A percentile compares a stretch with the other conserved stretches of the same genome.
Conservation (phyloP, 2,888 invertebrate genomes). For the Laothoe populi region DNA sequence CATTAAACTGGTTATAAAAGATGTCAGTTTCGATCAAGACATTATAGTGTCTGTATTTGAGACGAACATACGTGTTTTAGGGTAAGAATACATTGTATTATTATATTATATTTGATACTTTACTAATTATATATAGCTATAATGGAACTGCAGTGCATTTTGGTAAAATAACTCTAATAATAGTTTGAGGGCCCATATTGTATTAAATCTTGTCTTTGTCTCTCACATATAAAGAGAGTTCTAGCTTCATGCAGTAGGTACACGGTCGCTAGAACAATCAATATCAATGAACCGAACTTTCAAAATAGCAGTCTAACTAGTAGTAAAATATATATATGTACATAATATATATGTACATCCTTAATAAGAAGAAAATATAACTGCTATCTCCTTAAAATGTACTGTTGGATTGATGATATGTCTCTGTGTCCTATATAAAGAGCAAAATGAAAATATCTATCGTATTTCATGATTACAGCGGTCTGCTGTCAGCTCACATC, state of each 20-base stretch:
- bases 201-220: no score
- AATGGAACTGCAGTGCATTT: neutral
- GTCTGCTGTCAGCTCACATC: conserved; percentile 96
- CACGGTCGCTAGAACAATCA: no score
- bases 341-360: no score
- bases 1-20: conserved; percentile 92
- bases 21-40: conserved; percentile 97
- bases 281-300: no score
- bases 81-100: conserved; percentile 84
- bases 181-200: no score
- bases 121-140: neutral
- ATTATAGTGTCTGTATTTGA: conserved; percentile 99
- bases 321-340: no score
- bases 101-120: neutral
- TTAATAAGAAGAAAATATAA: no score
- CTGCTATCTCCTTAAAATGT: no score
- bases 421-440: neutral
- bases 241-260: no score
- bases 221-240: no score
- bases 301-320: no score
- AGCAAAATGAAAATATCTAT: neutral
- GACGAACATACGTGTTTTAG: conserved; percentile 98
- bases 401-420: neutral
- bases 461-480: conserved; percentile 78
- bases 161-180: no score